These are phyloP conservation scores for Silvanus unidentatus DNA, from an alignment of 2,888 invertebrate species.

Conservation along the genomic window DNA sequence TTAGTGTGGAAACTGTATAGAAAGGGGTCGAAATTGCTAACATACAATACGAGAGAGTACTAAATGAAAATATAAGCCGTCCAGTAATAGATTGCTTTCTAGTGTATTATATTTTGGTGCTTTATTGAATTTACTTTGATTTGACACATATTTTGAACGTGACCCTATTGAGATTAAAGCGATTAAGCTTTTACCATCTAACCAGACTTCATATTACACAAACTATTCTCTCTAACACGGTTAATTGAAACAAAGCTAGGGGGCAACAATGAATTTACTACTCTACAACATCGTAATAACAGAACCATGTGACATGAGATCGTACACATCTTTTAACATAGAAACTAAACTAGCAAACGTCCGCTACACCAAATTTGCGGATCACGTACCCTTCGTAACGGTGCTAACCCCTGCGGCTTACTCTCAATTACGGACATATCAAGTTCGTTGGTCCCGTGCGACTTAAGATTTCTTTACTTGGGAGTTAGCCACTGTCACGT, in stretches of 20 bases:
- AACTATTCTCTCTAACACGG: slow-evolving; percentile 15
- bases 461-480: slow-evolving; percentile 21
- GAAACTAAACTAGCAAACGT: slow-evolving; percentile 12
- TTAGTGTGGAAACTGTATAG: too few relatives aligned
- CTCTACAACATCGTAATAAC: slow-evolving; percentile 9
- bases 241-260: slow-evolving; percentile 18
- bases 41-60: not conserved
- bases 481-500: slow-evolving; percentile 15
- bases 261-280: slow-evolving; percentile 11
- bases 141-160: slow-evolving; percentile 12
- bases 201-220: slow-evolving; percentile 5
- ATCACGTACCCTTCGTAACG: slow-evolving; percentile 29
- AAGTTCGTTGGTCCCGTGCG: slow-evolving; percentile 26
- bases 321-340: slow-evolving; percentile 15
- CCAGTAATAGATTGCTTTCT: not conserved
- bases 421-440: slow-evolving; percentile 30
- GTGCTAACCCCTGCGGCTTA: slow-evolving; percentile 31
- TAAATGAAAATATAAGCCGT: slow-evolving; percentile 3
- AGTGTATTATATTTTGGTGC: not conserved
- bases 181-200: slow-evolving; percentile 10
- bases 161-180: slow-evolving; percentile 11
- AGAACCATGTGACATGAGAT: slow-evolving; percentile 25
- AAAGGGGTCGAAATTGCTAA: not conserved
- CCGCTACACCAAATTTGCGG: slow-evolving; percentile 28
- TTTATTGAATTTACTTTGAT: slow-evolving; percentile 2